A percentile compares a stretch with the other conserved stretches of the same genome.
Evolutionary conservation across 2,113 vertebrate species (phyloP).

Genomic region (Meleagris gallopavo): DNA sequence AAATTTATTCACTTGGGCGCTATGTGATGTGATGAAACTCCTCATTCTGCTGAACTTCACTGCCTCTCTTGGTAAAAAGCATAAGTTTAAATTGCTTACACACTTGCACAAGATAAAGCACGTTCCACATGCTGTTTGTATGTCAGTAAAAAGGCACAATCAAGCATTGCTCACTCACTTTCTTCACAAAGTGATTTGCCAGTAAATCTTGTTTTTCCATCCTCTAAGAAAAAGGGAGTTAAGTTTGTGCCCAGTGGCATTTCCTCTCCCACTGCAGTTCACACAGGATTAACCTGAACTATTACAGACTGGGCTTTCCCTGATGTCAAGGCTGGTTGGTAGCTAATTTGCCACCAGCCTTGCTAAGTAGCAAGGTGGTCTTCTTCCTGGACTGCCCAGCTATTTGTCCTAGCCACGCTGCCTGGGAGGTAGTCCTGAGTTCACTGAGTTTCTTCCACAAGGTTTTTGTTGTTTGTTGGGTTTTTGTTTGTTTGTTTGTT

Average conservation of each 20-base stretch:
- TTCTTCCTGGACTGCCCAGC: not conserved
- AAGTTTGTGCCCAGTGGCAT: not conserved
- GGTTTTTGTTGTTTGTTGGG: not conserved
- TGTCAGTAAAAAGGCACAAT: not conserved
- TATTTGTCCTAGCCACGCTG: not conserved
- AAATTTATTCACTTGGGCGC: not conserved
- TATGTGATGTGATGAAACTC: not conserved
- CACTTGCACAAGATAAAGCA: not conserved
- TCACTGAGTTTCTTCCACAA: not conserved
- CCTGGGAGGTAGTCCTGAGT: not conserved
- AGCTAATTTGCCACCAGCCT: not conserved
- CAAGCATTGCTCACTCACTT: not conserved
- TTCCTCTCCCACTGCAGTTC: not conserved
- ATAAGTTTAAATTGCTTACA: not conserved
- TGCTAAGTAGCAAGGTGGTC: not conserved
- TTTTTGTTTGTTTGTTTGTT: not conserved
- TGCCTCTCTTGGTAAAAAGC: not conserved
- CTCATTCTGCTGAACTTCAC: not conserved
- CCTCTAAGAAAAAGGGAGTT: not conserved
- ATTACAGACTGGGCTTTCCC: not conserved
- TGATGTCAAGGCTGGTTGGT: not conserved
- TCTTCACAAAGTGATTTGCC: not conserved
- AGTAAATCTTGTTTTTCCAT: not conserved
- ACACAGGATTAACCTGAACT: not conserved
- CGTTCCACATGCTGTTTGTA: not conserved